These are phyloP conservation scores for Zaprionus capensis DNA, from an alignment of 1,140 invertebrate genomes.

Conservation along the genomic window DNA sequence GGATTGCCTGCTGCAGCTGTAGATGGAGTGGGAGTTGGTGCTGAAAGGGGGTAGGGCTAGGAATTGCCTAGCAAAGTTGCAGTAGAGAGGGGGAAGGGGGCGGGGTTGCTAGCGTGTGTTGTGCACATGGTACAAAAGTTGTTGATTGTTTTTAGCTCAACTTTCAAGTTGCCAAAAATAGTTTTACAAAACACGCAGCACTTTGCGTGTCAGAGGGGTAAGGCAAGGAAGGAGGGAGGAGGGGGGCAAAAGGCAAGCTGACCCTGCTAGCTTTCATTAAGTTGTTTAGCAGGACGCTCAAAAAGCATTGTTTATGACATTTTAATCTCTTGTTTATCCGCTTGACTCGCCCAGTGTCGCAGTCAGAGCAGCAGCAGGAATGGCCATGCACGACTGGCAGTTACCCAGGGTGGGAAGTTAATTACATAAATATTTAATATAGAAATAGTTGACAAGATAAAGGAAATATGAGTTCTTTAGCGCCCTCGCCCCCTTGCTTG, in stretches of 20 bases:
- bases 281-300: slow-evolving; percentile 67
- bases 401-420: slow-evolving; percentile 2
- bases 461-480: neutral
- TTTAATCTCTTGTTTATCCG: slow-evolving; percentile 82
- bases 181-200: slow-evolving; percentile 46
- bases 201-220: slow-evolving; percentile 21
- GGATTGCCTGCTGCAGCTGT: neutral
- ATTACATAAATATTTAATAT: neutral
- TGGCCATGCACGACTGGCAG: neutral
- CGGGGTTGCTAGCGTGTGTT: neutral
- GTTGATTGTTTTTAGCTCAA: slow-evolving; percentile 45
- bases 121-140: neutral
- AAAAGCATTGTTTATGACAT: slow-evolving; percentile 81
- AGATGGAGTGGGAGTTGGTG: neutral
- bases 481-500: neutral
- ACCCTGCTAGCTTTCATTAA: slow-evolving; percentile 64
- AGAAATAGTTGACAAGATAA: neutral
- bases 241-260: too few species aligned
- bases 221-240: neutral
- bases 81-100: too few species aligned
- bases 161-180: slow-evolving; percentile 47
- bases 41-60: too few species aligned
- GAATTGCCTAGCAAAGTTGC: too few species aligned
- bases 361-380: slow-evolving; percentile 4
- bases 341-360: slow-evolving; percentile 70